These are phyloP conservation scores for Labeo catla DNA, from an alignment of 2,113 vertebrate species.

Conservation along the genomic window DNA sequence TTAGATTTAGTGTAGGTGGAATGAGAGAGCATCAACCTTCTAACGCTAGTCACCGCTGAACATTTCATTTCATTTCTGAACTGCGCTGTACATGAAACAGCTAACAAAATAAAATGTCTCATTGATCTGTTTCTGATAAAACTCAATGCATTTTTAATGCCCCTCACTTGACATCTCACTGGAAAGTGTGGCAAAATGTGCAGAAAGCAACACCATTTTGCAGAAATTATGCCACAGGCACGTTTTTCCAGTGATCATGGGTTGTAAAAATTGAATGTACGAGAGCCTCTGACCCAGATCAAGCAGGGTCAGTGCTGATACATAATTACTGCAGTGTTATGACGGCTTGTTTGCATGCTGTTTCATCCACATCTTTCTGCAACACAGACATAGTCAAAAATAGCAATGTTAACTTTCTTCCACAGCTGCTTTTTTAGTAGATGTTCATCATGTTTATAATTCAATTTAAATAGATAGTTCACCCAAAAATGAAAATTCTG, in stretches of 20 bases:
- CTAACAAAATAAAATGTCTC: neutral
- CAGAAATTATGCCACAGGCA: neutral
- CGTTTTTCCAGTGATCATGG: neutral
- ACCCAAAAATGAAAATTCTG: too few relatives aligned
- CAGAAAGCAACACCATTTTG: neutral
- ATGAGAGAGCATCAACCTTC: neutral
- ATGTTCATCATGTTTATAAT: too few relatives aligned
- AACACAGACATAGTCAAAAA: neutral
- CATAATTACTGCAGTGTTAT: neutral
- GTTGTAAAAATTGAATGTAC: neutral
- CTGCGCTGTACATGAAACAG: neutral
- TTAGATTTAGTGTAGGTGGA: neutral
- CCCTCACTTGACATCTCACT: neutral
- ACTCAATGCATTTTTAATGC: neutral
- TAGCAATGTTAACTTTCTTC: too few relatives aligned
- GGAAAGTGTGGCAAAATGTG: neutral
- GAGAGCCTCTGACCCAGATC: neutral
- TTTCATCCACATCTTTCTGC: neutral
- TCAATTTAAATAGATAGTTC: too few relatives aligned
- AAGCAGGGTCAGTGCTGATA: neutral
- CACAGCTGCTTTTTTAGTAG: too few relatives aligned
- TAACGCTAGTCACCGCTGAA: neutral
- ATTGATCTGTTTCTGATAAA: neutral
- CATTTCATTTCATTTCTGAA: neutral
- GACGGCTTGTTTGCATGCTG: slow-evolving; percentile 13